A percentile compares a stretch with the other conserved stretches of the same genome.
phyloP scores from a whole-genome alignment of 2,113 vertebrate species.

The Microcebus tavaratra region DNA sequence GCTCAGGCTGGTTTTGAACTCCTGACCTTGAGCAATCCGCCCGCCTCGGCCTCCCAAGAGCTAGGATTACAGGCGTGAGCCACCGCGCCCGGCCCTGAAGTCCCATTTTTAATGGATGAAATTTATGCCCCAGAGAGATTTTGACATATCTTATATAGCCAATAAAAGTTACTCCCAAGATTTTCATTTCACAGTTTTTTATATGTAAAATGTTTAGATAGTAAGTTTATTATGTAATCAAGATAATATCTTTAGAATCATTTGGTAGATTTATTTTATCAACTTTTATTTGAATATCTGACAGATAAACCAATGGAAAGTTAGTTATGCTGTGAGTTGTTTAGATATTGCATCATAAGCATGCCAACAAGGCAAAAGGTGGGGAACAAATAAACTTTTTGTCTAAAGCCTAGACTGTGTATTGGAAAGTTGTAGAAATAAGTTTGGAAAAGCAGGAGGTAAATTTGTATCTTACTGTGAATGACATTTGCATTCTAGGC shows the following conservation, averaged over 20 bases:
- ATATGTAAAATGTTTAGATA: background rate
- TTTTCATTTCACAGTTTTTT: background rate
- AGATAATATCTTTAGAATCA: background rate
- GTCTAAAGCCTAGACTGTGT: background rate
- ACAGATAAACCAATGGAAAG: background rate
- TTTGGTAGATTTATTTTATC: background rate
- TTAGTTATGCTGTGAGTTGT: background rate
- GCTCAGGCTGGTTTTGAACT: no score
- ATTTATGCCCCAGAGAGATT: background rate
- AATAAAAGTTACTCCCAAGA: background rate
- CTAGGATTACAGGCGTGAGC: no score
- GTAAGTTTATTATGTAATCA: background rate
- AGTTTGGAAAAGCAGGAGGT: background rate
- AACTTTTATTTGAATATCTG: background rate
- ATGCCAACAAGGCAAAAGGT: background rate
- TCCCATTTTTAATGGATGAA: conserved; percentile 4
- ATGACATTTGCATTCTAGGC: background rate
- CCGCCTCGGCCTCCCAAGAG: no score
- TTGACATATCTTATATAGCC: background rate
- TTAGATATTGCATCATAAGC: background rate
- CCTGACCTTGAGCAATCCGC: no score
- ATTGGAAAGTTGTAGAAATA: background rate
- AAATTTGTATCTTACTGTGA: background rate
- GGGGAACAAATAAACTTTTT: background rate
- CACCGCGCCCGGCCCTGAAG: fast-evolving